Evolutionary conservation across 2,113 vertebrate species (phyloP).

Genomic region (Channa argus): DNA sequence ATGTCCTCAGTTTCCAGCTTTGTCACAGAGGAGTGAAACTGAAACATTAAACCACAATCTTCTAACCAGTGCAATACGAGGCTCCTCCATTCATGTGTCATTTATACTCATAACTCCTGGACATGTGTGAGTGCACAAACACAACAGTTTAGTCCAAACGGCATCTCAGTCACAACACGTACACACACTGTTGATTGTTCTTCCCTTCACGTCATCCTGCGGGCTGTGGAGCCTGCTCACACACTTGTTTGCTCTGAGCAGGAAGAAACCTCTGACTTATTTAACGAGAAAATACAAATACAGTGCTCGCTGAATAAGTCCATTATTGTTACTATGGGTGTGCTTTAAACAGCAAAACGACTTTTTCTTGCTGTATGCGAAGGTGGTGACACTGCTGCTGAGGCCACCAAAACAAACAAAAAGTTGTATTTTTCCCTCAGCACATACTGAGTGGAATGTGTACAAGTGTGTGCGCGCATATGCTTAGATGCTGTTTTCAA

Average conservation of each 20-base stretch:
- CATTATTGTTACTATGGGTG: conserved; percentile 51
- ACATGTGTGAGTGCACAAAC: conserved; percentile 28
- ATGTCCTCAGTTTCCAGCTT: conserved; percentile 35
- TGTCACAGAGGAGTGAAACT: conserved; percentile 35
- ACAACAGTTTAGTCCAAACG: conserved; percentile 7
- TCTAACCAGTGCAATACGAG: conserved; percentile 19
- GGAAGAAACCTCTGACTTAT: conserved; percentile 52
- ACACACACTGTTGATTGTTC: conserved; percentile 65
- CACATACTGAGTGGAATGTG: conserved; percentile 37
- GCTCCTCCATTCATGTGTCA: conserved; percentile 28
- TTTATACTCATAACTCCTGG: conserved; percentile 22
- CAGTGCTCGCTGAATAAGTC: conserved; percentile 46
- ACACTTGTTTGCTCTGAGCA: conserved; percentile 60
- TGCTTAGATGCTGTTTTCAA: conserved; percentile 39
- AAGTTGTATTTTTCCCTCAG: conserved; percentile 71
- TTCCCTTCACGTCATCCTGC: conserved; percentile 33
- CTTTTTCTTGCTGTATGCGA: conserved; percentile 35
- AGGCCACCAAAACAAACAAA: conserved; percentile 71
- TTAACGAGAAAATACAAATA: conserved; percentile 61
- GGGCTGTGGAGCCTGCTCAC: conserved; percentile 21
- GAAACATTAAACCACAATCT: conserved; percentile 36
- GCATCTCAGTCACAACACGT: conserved; percentile 42
- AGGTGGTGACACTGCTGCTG: conserved; percentile 47
- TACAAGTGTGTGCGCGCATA: conserved; percentile 43
- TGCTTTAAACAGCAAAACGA: conserved; percentile 71